Conservation (phyloP, 2,113 vertebrate genomes). For the Albula goreensis region DNA sequence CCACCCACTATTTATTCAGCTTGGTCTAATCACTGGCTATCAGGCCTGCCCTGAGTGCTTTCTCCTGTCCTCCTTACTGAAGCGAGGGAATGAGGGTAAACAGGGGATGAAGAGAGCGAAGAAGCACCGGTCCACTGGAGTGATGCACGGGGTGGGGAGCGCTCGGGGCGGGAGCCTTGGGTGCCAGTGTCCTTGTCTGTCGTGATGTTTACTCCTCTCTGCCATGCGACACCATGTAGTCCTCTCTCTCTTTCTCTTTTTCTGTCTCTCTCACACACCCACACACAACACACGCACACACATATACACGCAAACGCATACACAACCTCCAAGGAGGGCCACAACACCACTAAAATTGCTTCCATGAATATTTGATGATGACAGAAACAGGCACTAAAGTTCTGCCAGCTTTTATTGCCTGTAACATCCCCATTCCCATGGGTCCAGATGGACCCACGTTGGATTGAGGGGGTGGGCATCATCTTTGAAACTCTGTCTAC, state of each 20-base stretch:
- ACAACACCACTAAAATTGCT: background rate
- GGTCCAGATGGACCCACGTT: background rate
- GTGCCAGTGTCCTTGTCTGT: background rate
- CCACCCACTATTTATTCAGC: background rate
- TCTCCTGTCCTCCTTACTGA: background rate
- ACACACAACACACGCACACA: background rate
- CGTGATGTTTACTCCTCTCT: background rate
- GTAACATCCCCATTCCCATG: background rate
- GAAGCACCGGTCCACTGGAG: background rate
- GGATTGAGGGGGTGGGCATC: background rate
- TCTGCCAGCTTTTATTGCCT: background rate
- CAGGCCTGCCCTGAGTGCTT: conserved; percentile 1
- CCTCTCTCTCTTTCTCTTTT: background rate
- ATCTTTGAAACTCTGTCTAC: background rate
- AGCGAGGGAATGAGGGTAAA: background rate
- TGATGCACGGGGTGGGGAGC: too few relatives aligned
- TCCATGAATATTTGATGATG: background rate
- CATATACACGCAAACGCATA: background rate
- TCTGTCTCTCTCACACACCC: background rate
- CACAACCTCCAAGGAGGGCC: background rate
- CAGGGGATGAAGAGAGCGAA: background rate
- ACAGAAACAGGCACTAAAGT: background rate
- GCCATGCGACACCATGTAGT: background rate
- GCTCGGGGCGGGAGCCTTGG: too few relatives aligned
- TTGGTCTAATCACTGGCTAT: background rate